phyloP scores from a whole-genome alignment of 2,888 invertebrate genomes.

The Fragum sueziense region DNA sequence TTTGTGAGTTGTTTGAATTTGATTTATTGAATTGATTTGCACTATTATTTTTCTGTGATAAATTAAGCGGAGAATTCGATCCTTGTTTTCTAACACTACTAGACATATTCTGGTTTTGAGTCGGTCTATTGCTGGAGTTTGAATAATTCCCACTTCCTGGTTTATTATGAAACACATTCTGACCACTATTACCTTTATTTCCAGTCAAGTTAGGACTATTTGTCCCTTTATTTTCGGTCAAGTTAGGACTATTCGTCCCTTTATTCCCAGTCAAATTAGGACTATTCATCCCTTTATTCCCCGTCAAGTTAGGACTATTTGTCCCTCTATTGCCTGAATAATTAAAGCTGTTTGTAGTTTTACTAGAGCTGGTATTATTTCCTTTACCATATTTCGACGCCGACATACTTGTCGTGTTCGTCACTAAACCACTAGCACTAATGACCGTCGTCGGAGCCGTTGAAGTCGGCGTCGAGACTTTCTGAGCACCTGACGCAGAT shows the following conservation, averaged over 20 bases:
- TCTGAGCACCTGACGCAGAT: slow-evolving; percentile 45
- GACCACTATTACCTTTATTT: slow-evolving; percentile 16
- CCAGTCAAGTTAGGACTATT: slow-evolving; percentile 20
- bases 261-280: slow-evolving; percentile 23
- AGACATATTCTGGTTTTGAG: slow-evolving; percentile 36
- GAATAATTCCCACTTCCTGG: slow-evolving; percentile 26
- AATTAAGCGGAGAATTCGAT: slow-evolving; percentile 48
- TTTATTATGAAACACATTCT: slow-evolving; percentile 27
- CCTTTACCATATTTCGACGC: slow-evolving; percentile 29
- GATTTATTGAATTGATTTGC: slow-evolving; percentile 43
- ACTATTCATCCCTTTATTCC: slow-evolving; percentile 16
- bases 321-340: slow-evolving; percentile 26
- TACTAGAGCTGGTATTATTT: slow-evolving; percentile 31
- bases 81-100: slow-evolving; percentile 42
- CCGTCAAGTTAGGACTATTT: slow-evolving; percentile 19
- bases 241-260: too few relatives aligned
- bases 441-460: slow-evolving; percentile 24
- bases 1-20: slow-evolving; percentile 42
- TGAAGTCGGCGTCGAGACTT: slow-evolving; percentile 50
- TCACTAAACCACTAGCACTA: slow-evolving; percentile 27
- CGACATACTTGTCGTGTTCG: slow-evolving; percentile 26
- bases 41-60: slow-evolving; percentile 34
- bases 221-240: too few relatives aligned
- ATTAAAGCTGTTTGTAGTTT: slow-evolving; percentile 34
- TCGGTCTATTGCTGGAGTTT: slow-evolving; percentile 24